Conservation (phyloP, 2,113 vertebrate species). For the Mastomys natalensis region DNA sequence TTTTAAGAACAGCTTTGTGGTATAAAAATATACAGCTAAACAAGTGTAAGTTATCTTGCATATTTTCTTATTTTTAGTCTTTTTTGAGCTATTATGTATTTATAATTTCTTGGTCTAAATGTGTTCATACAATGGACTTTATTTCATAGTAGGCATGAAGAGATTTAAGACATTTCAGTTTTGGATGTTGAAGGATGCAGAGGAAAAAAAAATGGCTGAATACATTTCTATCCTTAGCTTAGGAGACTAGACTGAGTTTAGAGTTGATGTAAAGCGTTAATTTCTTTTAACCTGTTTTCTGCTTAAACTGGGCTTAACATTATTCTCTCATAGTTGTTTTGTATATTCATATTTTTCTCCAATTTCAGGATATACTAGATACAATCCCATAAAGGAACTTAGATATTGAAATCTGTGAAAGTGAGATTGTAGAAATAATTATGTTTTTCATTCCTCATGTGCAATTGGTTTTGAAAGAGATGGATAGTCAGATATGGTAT, state of each 20-base stretch:
- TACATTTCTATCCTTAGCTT: background rate
- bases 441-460: background rate
- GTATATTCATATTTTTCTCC: background rate
- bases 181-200: background rate
- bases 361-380: background rate
- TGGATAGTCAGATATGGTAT: background rate
- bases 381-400: background rate
- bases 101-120: background rate
- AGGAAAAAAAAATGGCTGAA: background rate
- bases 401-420: background rate
- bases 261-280: background rate
- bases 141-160: background rate
- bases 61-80: background rate
- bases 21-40: background rate
- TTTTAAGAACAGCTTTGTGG: background rate
- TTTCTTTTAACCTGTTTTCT: background rate
- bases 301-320: background rate
- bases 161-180: background rate
- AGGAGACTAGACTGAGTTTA: background rate
- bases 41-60: background rate
- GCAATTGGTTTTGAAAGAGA: background rate
- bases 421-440: background rate
- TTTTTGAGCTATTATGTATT: background rate
- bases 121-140: background rate
- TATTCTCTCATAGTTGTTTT: background rate